Base-by-base conservation (phyloP, 2,797 vertebrate genomes). In the Hyperoplus lanceolatus region DNA sequence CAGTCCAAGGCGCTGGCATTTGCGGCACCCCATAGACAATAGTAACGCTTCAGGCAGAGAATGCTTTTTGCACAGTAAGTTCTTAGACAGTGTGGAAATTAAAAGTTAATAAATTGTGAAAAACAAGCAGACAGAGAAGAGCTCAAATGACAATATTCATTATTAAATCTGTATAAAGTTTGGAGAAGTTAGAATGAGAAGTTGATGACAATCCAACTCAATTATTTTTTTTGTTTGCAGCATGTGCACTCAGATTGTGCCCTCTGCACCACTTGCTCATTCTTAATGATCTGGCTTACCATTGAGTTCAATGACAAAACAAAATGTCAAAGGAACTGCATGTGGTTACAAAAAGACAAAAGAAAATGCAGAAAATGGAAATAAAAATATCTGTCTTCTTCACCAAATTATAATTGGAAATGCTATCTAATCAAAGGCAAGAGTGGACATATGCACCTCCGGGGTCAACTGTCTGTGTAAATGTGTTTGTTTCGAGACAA, bases 271-370 rank as follows among this genome's bases (percentile, higher is more conserved):
- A 86, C 82, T 89, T 92, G 89, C 74, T 67, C 83, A 74, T 90
- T 90, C 86, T 89, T 94, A 91, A 94, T 91, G 91, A 91, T 83
- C 88, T 69, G 68, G 50, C 70, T 77, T 51, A 56, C 83, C 51
- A 79, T 82, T 56, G 75, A 75, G 72, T 80, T 87, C 80, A 90
- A 56, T 82, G 80, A 77, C 42, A 80, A 49, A 84, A 29, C 29
- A 29, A 29, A 70, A 81, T 71, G 38, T 68, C 82, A 90, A 90
- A 88, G 58, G n/a, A 70, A 62, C 75, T 4, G 53, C 51, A 72
- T 71, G 62, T 48, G 39, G 9, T 29, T 29, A 29, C 29, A 29
- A 29, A 29, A 29, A 29, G 29, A 29, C 29, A 9, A 13, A 29
- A 58, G 65, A 21, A 54, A 66, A 21, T 11, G 54, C 8, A 9